Percentiles rank a stretch among this genome's conserved stretches.
Conservation (phyloP, 2,888 invertebrate genomes). For the Tetrapedia diversipes region DNA sequence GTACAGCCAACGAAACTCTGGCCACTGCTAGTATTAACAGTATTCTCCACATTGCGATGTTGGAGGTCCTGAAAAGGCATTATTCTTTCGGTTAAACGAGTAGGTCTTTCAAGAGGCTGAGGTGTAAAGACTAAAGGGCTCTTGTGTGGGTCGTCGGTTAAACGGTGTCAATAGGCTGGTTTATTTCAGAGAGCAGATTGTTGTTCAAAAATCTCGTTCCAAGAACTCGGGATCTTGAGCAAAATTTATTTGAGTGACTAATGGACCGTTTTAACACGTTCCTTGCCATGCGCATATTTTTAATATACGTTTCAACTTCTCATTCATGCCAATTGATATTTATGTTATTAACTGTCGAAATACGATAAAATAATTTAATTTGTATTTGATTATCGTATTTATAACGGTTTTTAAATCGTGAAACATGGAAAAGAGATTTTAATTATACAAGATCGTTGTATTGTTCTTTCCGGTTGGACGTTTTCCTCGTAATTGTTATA, state of each 20-base stretch:
- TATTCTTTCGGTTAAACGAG: not conserved
- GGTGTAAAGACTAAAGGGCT: not conserved
- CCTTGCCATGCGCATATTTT: too few species aligned
- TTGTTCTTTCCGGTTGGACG: too few species aligned
- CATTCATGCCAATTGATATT: too few species aligned
- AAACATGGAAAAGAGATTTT: too few species aligned
- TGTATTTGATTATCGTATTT: too few species aligned
- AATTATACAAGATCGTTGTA: too few species aligned
- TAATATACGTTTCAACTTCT: too few species aligned
- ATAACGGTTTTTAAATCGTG: too few species aligned
- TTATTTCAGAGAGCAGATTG: not conserved
- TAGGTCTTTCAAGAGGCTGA: not conserved
- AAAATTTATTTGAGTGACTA: not conserved
- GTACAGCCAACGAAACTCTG: constrained; percentile 54
- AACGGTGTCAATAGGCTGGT: not conserved
- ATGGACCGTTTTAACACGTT: not conserved
- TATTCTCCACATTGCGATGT: constrained; percentile 84
- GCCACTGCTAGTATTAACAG: constrained; percentile 91
- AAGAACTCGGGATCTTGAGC: not conserved
- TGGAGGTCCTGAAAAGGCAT: constrained; percentile 20
- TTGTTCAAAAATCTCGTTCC: too few species aligned
- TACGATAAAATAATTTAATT: too few species aligned
- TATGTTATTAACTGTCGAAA: too few species aligned
- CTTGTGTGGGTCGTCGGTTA: not conserved
- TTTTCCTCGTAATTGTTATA: too few species aligned